These are phyloP conservation scores for Actenoides hombroni DNA, from an alignment of 2,113 vertebrate species.

Conservation along the genomic window DNA sequence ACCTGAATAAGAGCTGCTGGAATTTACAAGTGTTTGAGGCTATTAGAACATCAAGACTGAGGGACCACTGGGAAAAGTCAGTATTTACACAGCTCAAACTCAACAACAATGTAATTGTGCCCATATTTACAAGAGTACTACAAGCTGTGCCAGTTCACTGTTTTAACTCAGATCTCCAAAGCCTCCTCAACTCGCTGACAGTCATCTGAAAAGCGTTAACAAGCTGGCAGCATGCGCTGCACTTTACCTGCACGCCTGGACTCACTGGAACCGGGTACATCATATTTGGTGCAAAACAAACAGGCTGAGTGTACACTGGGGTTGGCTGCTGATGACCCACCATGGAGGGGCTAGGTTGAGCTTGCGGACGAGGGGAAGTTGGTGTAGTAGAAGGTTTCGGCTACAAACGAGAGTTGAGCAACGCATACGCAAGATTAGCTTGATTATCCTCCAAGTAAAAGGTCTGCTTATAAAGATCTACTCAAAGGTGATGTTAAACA, in stretches of 20 bases:
- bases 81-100: neutral
- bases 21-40: neutral
- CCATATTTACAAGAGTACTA: neutral
- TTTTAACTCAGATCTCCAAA: neutral
- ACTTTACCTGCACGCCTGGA: conserved; percentile 93
- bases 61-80: neutral
- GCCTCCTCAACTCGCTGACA: neutral
- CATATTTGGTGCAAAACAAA: conserved; percentile 95
- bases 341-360: conserved; percentile 96
- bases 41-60: neutral
- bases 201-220: neutral
- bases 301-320: conserved; percentile 90
- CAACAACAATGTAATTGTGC: neutral
- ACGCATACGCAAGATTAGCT: neutral
- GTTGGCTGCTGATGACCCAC: conserved; percentile 92
- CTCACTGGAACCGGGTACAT: conserved; percentile 98
- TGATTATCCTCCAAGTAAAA: neutral
- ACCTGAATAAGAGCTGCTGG: neutral
- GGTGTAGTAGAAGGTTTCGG: conserved; percentile 97
- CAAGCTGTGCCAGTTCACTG: neutral
- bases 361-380: conserved; percentile 93
- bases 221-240: neutral
- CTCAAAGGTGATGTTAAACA: neutral
- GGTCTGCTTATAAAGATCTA: neutral
- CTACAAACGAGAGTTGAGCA: conserved; percentile 67